Conservation (phyloP, 2,797 vertebrate species). For the Melanotaenia maccullochi region DNA sequence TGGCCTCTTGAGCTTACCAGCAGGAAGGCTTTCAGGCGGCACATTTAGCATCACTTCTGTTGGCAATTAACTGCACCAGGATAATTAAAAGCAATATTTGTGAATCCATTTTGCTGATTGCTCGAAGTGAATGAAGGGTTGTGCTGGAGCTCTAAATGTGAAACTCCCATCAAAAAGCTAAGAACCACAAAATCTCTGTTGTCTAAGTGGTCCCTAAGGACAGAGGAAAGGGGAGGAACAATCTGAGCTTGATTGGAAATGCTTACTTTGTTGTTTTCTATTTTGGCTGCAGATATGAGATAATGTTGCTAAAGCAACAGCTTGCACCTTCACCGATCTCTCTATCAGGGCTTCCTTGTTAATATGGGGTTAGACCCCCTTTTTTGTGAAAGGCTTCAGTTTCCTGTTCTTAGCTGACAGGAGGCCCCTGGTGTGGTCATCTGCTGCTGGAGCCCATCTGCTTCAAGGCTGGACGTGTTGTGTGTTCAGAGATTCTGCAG, state of each 20-base stretch:
- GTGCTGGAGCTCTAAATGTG: slow-evolving; percentile 6
- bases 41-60: slow-evolving; percentile 11
- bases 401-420: no score
- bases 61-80: slow-evolving; percentile 23
- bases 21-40: slow-evolving; percentile 6
- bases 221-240: slow-evolving; percentile 21
- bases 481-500: no score
- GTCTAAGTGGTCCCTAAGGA: slow-evolving; percentile 20
- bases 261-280: slow-evolving; percentile 7
- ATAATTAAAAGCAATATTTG: slow-evolving; percentile 40
- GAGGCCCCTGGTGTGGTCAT: no score
- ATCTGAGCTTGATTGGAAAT: slow-evolving; percentile 5
- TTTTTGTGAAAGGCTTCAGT: no score
- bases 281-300: slow-evolving; percentile 17
- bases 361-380: no score
- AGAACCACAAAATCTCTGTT: slow-evolving; percentile 20
- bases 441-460: no score
- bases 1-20: slow-evolving; percentile 10
- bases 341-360: no score
- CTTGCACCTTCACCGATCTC: slow-evolving; percentile 11
- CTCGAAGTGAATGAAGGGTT: slow-evolving; percentile 1
- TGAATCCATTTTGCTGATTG: slow-evolving; percentile 28
- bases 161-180: slow-evolving; percentile 8
- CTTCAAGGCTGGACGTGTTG: no score
- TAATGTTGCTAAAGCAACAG: slow-evolving; percentile 59